Base-by-base conservation (phyloP, 2,888 invertebrate genomes). In the Cryptophagus acutangulus region DNA sequence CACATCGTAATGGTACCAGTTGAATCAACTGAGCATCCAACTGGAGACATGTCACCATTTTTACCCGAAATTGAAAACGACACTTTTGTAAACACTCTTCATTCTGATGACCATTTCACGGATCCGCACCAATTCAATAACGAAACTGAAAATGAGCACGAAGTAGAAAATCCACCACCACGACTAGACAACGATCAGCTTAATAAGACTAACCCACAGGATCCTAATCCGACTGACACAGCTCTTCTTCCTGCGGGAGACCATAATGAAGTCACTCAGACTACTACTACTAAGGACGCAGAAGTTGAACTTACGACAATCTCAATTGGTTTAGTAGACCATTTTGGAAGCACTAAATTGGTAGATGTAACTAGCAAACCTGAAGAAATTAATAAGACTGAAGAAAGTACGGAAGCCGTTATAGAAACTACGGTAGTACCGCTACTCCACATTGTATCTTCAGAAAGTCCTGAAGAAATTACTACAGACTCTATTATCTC, bases 41-140 rank as follows among this genome's bases (percentile, higher is more conserved):
- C 70, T 69, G 54, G 51, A 56, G 76, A 77, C 53, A 80, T 80
- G 79, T 79, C 79, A 44, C 82, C 82, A 3, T 82, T 81, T 57
- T 65, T 82, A 52, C 80, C 82, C 4, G 82, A 81, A 57, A 71
- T 76, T 12, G 79, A 80, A 61, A 79, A 79, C 55, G 78, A 76
- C 51, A 74, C 72, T 9, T 69, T 78, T 18, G 73, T 78, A 1
- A 75, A 76, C 55, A 78, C 75, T 55, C 63, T 79, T n/a, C 75
- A 76, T 63, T 74, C 75, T 52, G 77, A 63, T 31, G 63, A 65
- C 24, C 65, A 66, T 40, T 55, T 50, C 18, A 36, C 51, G 5
- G 55, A 50, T 17, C 47, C 48, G 20, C 30, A 38, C 24, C 43
- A 48, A 15, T 14, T 25, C 6, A 28, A 36, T 15, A 47, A 49